These are phyloP conservation scores for Borostomias antarcticus DNA, from an alignment of 2,797 vertebrate species.

Conservation along the genomic window DNA sequence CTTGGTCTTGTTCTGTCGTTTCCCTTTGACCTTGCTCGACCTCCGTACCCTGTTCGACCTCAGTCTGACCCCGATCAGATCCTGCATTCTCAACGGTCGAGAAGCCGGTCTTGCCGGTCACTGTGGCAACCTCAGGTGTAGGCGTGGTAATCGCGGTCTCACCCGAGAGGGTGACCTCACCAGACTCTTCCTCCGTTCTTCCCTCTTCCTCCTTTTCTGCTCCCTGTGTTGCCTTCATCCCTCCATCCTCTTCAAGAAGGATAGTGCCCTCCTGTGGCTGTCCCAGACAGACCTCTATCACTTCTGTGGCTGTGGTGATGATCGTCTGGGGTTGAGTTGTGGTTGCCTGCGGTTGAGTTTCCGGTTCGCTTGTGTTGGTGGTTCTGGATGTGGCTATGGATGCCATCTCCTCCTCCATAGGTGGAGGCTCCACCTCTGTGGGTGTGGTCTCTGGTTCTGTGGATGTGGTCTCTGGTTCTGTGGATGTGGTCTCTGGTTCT, in stretches of 20 bases:
- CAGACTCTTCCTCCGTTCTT: no score
- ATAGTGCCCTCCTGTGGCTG: no score
- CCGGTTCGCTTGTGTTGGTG: not conserved
- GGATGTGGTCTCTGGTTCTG: not conserved
- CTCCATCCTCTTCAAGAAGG: no score
- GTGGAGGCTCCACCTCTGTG: not conserved
- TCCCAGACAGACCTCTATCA: no score
- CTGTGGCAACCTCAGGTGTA: not conserved
- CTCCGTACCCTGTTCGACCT: constrained; percentile 15
- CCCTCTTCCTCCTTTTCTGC: no score
- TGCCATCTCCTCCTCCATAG: not conserved
- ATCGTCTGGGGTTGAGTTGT: not conserved
- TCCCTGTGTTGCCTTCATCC: no score
- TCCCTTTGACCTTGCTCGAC: constrained; percentile 3
- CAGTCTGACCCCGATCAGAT: not conserved
- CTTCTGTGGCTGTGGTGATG: not conserved
- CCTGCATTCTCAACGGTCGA: not conserved
- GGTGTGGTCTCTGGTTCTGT: not conserved
- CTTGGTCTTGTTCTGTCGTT: not conserved
- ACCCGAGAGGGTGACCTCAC: not conserved
- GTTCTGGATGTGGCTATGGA: not conserved
- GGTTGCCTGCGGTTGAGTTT: not conserved
- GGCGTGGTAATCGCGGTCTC: not conserved
- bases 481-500: not conserved
- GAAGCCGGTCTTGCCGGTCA: not conserved